These are phyloP conservation scores for Hyalella azteca DNA, from an alignment of 2,888 invertebrate species.

Conservation along the genomic window DNA sequence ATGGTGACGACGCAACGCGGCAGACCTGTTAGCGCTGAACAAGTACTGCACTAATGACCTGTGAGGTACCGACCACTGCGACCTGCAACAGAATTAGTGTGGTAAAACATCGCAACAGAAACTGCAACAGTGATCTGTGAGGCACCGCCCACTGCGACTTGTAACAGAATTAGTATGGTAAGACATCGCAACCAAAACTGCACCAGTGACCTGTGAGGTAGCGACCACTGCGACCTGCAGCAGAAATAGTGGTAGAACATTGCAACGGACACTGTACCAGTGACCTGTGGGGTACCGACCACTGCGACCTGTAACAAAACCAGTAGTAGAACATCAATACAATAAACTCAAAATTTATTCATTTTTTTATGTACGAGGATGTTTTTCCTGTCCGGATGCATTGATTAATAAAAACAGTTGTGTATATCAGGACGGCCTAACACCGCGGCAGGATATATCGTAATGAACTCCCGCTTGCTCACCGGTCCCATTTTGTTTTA, in stretches of 20 bases:
- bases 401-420: too few relatives aligned
- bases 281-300: conserved; percentile 1
- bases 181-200: conserved; percentile 20
- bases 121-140: not conserved
- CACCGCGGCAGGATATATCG: too few relatives aligned
- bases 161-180: too few relatives aligned
- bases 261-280: not conserved
- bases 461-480: too few relatives aligned
- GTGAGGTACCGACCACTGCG: conserved; percentile 25
- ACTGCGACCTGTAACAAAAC: conserved; percentile 11
- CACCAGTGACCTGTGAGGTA: conserved; percentile 9
- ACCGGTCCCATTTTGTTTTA: too few relatives aligned
- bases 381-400: too few relatives aligned
- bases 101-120: not conserved
- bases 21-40: not conserved
- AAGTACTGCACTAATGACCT: conserved; percentile 18
- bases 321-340: too few relatives aligned
- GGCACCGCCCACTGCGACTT: conserved; percentile 21
- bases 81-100: conserved; percentile 2
- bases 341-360: not conserved
- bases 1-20: not conserved
- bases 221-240: conserved; percentile 29
- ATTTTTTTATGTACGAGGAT: too few relatives aligned
- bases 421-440: too few relatives aligned
- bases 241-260: not conserved